Evolutionary conservation across 35 echinoderm and acorn worm species (phyloP).

Genomic region (Holothuria glaberrima): DNA sequence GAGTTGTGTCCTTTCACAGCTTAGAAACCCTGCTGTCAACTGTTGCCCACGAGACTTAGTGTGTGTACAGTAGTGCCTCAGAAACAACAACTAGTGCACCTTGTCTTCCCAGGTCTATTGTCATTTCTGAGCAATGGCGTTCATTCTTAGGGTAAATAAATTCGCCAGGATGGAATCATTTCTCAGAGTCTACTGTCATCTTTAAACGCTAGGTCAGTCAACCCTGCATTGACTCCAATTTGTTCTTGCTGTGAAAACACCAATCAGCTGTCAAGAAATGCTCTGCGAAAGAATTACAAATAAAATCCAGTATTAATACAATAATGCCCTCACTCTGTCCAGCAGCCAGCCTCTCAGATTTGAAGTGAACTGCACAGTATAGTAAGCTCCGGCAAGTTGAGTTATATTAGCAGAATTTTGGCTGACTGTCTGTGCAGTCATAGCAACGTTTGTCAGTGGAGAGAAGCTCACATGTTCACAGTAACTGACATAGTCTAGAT

Average conservation of each 20-base stretch:
- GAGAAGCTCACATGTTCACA: no score
- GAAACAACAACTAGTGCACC: conserved; percentile 2
- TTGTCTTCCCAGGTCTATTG: conserved; percentile 16
- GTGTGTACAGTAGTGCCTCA: neutral
- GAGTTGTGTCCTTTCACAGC: conserved; percentile 20
- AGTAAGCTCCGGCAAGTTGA: no score
- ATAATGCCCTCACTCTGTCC: no score
- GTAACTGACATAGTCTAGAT: no score
- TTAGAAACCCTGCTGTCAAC: conserved; percentile 37
- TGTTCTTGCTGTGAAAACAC: conserved; percentile 37
- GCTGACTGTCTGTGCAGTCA: no score
- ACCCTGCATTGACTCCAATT: conserved; percentile 29
- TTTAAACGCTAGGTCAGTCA: conserved; percentile 52
- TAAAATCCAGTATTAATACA: no score
- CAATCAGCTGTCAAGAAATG: conserved; percentile 26
- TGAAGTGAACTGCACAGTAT: no score
- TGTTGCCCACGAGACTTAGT: conserved; percentile 34
- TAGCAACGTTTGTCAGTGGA: no score
- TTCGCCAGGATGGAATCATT: conserved; percentile 3
- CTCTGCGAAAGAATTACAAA: no score
- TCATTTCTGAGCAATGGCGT: neutral
- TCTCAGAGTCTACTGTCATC: neutral
- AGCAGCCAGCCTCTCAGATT: no score
- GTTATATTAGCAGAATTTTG: no score
- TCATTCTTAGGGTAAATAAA: conserved; percentile 19